phyloP scores from a whole-genome alignment of 2,113 vertebrate species.

The Podilymbus podiceps region DNA sequence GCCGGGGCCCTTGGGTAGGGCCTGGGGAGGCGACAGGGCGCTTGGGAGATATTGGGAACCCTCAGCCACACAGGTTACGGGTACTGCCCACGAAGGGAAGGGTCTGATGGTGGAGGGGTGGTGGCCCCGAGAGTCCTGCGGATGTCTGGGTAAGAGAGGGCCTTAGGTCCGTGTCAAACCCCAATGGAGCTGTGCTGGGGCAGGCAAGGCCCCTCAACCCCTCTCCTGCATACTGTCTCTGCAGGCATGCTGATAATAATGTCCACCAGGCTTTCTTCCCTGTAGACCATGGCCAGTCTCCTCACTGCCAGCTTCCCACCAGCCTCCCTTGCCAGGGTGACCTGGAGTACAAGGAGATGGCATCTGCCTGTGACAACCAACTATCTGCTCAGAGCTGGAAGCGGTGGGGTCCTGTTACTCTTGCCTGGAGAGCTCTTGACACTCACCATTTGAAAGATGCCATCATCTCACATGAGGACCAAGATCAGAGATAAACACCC shows the following conservation, averaged over 20 bases:
- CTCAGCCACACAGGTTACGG: too few relatives aligned
- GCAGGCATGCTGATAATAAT: accelerated
- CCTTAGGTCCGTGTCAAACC: accelerated
- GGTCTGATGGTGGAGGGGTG: neutral
- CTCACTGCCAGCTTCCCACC: too few relatives aligned
- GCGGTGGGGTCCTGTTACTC: accelerated
- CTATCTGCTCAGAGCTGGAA: neutral
- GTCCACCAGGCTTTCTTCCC: neutral
- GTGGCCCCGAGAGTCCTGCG: too few relatives aligned
- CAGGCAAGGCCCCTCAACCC: neutral
- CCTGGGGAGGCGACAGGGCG: neutral
- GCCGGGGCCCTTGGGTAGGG: neutral
- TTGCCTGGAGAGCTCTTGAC: neutral
- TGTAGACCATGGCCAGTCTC: too few relatives aligned
- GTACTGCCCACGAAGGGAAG: too few relatives aligned
- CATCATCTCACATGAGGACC: accelerated
- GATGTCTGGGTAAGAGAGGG: too few relatives aligned
- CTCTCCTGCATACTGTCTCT: too few relatives aligned
- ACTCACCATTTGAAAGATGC: neutral
- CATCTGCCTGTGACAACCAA: too few relatives aligned
- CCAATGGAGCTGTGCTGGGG: neutral
- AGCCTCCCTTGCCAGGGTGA: neutral
- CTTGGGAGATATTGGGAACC: neutral
- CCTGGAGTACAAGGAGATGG: neutral
- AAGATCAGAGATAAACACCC: too few relatives aligned